Base-by-base conservation (phyloP, 2,113 vertebrate genomes). In the Tricholaema leucomelas region DNA sequence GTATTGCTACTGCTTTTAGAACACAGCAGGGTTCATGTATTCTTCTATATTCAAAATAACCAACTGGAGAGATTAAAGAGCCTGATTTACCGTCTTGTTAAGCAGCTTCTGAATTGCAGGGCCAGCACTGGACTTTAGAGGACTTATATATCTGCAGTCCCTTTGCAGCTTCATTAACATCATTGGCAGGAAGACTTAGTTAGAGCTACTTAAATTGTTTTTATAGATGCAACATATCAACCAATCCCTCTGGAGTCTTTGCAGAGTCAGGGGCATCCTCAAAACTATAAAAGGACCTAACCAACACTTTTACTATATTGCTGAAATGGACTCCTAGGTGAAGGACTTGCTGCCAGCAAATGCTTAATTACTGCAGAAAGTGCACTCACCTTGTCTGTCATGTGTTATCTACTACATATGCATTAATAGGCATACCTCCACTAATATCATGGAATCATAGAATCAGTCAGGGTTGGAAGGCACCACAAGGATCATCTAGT, bases 31-130 rank as follows among this genome's bases (percentile, higher is more conserved):
- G 90, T 85, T 89, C 87, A 58, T n/a, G 14, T 72, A 76, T 93
- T 92, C 73, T 84, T 87, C 67, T 83, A 48, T 35, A 66, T 70
- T 76, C 70, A 93, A 96, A 96, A 91, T 85, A 21, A 84, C 69
- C 79, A 96, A 94, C 96, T 94, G 90, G 42, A 90, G 81, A 91
- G 59, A 93, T 93, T 94, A 93, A 96, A 95, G 46, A 75, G 67
- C 30, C 36, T 88, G 42, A 95, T 76, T 91, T 88, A 94, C 70
- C 80, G 30, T 86, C 77, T 59, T 87, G 30, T 91, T 94, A 89
- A 92, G 56, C 52, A 73, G 76, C 64, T 88, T 92, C 80, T 82
- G 87, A 81, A 69, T 91, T 93, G 77, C 87, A 94, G 74, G 60
- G 92, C 77, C 21, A 69, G 60, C 38, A 35, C 91, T 83, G 85